Evolutionary conservation across 2,113 vertebrate species (phyloP).

Genomic region (Holacanthus passer): DNA sequence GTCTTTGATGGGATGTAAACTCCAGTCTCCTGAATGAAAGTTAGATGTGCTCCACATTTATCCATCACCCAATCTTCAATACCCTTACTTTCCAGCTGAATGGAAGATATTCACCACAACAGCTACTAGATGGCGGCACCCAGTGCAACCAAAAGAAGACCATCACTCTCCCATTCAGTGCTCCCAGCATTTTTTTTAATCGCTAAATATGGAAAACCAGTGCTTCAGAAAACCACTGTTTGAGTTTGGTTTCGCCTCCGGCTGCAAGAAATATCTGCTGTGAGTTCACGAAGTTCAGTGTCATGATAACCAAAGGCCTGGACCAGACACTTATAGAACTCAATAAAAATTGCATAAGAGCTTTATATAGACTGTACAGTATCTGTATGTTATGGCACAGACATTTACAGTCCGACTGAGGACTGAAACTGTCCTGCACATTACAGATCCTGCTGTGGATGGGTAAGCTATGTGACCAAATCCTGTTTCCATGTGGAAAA

Average conservation of each 20-base stretch:
- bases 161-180: slow-evolving; percentile 2
- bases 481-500: background rate
- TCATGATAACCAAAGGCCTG: background rate
- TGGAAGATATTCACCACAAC: background rate
- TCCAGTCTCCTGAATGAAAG: no score
- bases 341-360: slow-evolving; percentile 12
- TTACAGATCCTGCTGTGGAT: slow-evolving; percentile 3
- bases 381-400: slow-evolving; percentile 6
- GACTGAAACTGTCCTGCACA: background rate
- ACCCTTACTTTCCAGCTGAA: no score
- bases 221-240: slow-evolving; percentile 13
- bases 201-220: slow-evolving; percentile 10
- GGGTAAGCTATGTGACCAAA: background rate
- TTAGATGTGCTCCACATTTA: no score
- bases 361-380: slow-evolving; percentile 8
- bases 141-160: slow-evolving; percentile 9
- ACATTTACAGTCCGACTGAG: slow-evolving; percentile 7
- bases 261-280: slow-evolving; percentile 10
- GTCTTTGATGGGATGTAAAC: no score
- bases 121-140: background rate
- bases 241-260: background rate
- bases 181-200: slow-evolving; percentile 28
- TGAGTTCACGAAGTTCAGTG: slow-evolving; percentile 12
- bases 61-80: no score
- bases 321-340: background rate